Conservation (phyloP, 1,140 invertebrate genomes). For the Kradibia gibbosae region DNA sequence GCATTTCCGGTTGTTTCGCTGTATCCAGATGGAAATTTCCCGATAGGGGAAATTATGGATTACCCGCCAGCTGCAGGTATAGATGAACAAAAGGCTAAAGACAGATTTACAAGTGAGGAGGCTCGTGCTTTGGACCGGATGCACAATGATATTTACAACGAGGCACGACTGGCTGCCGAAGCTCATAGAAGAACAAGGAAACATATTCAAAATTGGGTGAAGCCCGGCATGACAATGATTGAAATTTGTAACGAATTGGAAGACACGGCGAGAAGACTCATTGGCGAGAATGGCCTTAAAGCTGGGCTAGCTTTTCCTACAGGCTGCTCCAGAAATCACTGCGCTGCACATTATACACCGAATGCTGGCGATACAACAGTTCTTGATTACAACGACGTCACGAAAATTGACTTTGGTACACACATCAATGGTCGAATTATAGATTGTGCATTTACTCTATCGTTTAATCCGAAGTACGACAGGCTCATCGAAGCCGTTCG, state of each 20-base stretch:
- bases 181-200: conserved; percentile 90
- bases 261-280: conserved; percentile 90
- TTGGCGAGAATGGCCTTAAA: conserved; percentile 95
- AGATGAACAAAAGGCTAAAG: conserved; percentile 88
- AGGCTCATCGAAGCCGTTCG: conserved; percentile 95
- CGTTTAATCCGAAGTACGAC: conserved; percentile 98
- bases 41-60: conserved; percentile 86
- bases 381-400: conserved; percentile 96
- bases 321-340: conserved; percentile 98
- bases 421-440: conserved; percentile 99
- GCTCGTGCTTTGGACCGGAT: conserved; percentile 86
- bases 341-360: conserved; percentile 99
- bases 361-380: conserved; percentile 98
- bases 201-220: conserved; percentile 73
- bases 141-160: conserved; percentile 93
- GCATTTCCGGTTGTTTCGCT: conserved; percentile 88
- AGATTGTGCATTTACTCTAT: conserved; percentile 98
- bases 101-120: conserved; percentile 92
- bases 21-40: conserved; percentile 87
- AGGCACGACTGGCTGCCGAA: conserved; percentile 96
- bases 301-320: conserved; percentile 99
- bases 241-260: conserved; percentile 98
- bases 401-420: conserved; percentile 99
- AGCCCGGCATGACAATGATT: conserved; percentile 99
- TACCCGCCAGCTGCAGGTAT: conserved; percentile 79